Percentiles rank a stretch among this genome's conserved stretches.
phyloP scores from a whole-genome alignment of 2,113 vertebrate genomes.

The Eonycteris spelaea region DNA sequence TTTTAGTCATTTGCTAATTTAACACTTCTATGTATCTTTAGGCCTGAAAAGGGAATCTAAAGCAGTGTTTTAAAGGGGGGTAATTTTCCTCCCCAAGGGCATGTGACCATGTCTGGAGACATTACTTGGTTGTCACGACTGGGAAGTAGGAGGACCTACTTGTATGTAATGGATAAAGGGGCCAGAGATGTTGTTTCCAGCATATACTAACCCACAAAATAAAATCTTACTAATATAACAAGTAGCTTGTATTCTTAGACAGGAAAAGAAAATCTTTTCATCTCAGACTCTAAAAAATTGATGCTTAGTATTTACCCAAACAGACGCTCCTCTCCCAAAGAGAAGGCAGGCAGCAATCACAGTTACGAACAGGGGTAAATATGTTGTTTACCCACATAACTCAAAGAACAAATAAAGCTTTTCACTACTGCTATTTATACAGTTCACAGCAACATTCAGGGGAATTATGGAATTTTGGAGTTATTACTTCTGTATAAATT shows the following conservation, averaged over 20 bases:
- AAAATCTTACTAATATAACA: not conserved
- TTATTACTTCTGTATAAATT: not conserved
- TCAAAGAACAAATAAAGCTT: not conserved
- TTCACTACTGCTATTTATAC: not conserved
- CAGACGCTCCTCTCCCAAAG: not conserved
- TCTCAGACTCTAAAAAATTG: not conserved
- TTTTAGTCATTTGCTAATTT: constrained; percentile 17
- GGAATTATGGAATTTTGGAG: not conserved
- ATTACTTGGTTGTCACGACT: not conserved
- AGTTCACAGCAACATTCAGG: not conserved
- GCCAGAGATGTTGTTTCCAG: not conserved
- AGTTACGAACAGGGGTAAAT: not conserved
- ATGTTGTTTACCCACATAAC: not conserved
- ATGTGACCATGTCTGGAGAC: not conserved
- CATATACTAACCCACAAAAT: not conserved
- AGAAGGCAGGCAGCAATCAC: not conserved
- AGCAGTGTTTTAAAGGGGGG: not conserved
- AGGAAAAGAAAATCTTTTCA: constrained; percentile 36
- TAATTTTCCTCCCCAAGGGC: not conserved
- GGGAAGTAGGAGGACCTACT: not conserved
- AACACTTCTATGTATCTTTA: not conserved
- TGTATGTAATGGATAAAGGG: not conserved
- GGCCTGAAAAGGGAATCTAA: not conserved
- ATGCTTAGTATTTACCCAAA: constrained; percentile 3
- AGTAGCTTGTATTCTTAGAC: not conserved